Conservation (phyloP, 2,113 vertebrate genomes). For the Percina caprodes region DNA sequence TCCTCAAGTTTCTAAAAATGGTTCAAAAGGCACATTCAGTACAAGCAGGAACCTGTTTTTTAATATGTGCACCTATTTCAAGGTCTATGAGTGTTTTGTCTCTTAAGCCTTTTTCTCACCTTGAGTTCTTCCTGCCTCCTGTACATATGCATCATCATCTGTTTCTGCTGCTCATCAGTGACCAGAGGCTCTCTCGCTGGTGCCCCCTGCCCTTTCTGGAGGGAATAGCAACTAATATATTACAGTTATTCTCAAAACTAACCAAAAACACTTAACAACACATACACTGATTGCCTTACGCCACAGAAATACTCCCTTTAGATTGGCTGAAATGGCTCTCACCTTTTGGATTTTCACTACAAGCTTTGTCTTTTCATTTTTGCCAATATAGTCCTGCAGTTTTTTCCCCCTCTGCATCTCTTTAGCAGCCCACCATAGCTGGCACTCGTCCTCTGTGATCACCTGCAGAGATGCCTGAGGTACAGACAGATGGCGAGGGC, state of each 20-base stretch:
- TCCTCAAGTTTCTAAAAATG: conserved; percentile 91
- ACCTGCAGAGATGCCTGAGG: conserved; percentile 89
- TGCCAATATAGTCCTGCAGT: conserved; percentile 92
- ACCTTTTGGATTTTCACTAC: conserved; percentile 97
- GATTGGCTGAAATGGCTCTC: conserved; percentile 23
- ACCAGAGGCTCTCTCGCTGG: conserved; percentile 91
- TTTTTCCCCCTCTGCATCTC: conserved; percentile 89
- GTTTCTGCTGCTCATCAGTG: conserved; percentile 91
- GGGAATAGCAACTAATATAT: neutral
- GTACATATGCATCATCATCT: conserved; percentile 92
- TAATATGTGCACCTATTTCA: neutral
- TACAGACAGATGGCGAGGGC: neutral
- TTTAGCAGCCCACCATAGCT: conserved; percentile 97
- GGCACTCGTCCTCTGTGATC: conserved; percentile 88
- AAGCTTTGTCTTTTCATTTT: conserved; percentile 97
- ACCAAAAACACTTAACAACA: neutral
- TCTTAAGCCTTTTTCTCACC: conserved; percentile 73
- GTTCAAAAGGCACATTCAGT: neutral
- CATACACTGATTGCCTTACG: neutral
- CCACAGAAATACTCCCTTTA: neutral
- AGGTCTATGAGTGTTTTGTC: neutral
- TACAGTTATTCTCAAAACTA: neutral
- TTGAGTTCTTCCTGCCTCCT: conserved; percentile 94
- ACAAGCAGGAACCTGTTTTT: neutral
- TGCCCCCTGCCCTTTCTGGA: conserved; percentile 92